A percentile compares a stretch with the other conserved stretches of the same genome.
phyloP scores from a whole-genome alignment of 2,113 vertebrate genomes.

The Anolis carolinensis region DNA sequence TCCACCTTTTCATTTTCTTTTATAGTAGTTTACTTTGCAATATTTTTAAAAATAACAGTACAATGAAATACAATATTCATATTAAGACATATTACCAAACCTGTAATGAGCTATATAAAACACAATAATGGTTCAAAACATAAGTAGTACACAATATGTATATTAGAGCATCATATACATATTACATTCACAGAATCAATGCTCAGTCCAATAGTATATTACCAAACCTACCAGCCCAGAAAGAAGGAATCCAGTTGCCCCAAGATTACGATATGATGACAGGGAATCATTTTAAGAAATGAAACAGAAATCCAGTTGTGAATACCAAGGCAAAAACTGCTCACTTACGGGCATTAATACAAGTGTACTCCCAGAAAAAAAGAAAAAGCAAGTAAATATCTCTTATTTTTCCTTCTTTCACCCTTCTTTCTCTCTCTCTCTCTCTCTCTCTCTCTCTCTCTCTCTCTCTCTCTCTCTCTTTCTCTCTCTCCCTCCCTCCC shows the following conservation, averaged over 20 bases:
- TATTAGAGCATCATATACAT: no score
- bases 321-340: conserved; percentile 25
- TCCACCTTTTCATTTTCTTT: conserved; percentile 21
- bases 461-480: fast-evolving
- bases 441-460: no score
- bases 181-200: no score
- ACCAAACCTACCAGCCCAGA: conserved; percentile 56
- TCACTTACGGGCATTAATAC: conserved; percentile 50
- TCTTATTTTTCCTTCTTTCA: fast-evolving
- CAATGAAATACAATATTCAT: conserved; percentile 39
- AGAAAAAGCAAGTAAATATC: conserved; percentile 2
- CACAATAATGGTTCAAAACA: no score
- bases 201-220: no score
- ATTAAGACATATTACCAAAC: conserved; percentile 68
- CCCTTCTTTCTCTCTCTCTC: background rate
- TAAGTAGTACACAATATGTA: no score
- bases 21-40: conserved; percentile 10
- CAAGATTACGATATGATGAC: conserved; percentile 44
- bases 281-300: conserved; percentile 41
- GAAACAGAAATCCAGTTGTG: conserved; percentile 31
- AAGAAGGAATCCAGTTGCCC: conserved; percentile 57
- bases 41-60: conserved; percentile 21
- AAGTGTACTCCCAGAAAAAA: conserved; percentile 29
- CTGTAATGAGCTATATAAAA: no score
- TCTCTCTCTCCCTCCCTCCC: background rate